Percentiles rank a stretch among this genome's conserved stretches.
Conservation (phyloP, 1,140 invertebrate species). For the Drosophila prosaltans region DNA sequence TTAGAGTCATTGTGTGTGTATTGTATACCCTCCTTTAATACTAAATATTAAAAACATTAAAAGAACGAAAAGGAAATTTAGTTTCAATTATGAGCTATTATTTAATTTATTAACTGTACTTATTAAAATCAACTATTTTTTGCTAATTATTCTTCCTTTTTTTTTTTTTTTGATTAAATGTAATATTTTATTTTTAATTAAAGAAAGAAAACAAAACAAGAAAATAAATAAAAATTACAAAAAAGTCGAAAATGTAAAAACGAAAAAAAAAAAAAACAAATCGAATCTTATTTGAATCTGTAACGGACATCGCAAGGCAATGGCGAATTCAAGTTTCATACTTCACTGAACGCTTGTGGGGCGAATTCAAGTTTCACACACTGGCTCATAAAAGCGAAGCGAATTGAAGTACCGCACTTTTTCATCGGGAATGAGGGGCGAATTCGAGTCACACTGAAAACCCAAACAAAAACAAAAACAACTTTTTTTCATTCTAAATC, state of each 20-base stretch:
- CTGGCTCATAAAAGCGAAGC: too few species aligned
- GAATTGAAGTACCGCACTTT: too few species aligned
- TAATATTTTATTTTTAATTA: conserved; percentile 68
- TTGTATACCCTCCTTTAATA: conserved; percentile 30
- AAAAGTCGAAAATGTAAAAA: conserved; percentile 7
- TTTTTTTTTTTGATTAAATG: conserved; percentile 63
- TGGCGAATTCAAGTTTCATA: too few species aligned
- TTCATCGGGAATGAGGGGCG: too few species aligned
- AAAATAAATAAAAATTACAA: conserved; percentile 3
- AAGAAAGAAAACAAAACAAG: conserved; percentile 54
- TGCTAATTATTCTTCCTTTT: conserved; percentile 18
- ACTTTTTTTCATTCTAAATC: conserved; percentile 3
- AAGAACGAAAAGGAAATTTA: conserved; percentile 30
- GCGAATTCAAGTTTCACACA: too few species aligned
- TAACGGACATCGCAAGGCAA: neutral
- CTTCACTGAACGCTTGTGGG: too few species aligned
- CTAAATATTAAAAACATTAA: conserved; percentile 31
- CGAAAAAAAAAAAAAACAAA: neutral
- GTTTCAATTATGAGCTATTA: conserved; percentile 65
- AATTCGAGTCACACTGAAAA: too few species aligned
- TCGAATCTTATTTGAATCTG: neutral
- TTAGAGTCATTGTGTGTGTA: conserved; percentile 7
- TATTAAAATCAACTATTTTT: conserved; percentile 57
- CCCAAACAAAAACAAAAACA: too few species aligned
- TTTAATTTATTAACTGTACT: conserved; percentile 82